phyloP scores from a whole-genome alignment of 2,113 vertebrate genomes.

The Felis chaus region DNA sequence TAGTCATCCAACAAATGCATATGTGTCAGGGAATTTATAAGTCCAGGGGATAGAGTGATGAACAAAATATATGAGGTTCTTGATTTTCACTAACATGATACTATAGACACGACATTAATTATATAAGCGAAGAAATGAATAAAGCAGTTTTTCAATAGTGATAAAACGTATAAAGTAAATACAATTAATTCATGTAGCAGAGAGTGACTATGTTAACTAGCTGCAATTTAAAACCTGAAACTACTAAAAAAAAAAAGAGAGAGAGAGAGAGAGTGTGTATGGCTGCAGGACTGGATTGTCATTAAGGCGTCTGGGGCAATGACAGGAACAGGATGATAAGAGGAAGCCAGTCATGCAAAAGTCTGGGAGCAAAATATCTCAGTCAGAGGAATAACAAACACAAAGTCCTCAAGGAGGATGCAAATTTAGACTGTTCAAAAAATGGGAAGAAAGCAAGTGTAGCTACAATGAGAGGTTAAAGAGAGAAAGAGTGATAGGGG shows the following conservation, averaged over 20 bases:
- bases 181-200: not conserved
- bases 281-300: not conserved
- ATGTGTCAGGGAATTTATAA: not conserved
- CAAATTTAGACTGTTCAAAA: not conserved
- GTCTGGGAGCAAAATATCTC: not conserved
- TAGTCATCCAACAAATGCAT: not conserved
- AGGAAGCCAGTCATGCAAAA: not conserved
- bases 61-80: not conserved
- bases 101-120: not conserved
- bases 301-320: not conserved
- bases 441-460: not conserved
- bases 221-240: not conserved
- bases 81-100: not conserved
- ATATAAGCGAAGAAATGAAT: not conserved
- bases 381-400: not conserved
- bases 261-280: not conserved
- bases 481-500: not conserved
- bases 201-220: not conserved
- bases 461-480: not conserved
- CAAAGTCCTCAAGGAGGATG: not conserved
- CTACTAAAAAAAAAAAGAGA: not conserved
- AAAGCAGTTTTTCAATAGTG: not conserved
- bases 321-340: not conserved
- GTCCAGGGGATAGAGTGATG: not conserved
- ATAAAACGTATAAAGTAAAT: not conserved